Evolutionary conservation across 2,797 vertebrate species (phyloP), one percentile per base, ranked within the genome.

Genomic region (Bovichtus variegatus): DNA sequence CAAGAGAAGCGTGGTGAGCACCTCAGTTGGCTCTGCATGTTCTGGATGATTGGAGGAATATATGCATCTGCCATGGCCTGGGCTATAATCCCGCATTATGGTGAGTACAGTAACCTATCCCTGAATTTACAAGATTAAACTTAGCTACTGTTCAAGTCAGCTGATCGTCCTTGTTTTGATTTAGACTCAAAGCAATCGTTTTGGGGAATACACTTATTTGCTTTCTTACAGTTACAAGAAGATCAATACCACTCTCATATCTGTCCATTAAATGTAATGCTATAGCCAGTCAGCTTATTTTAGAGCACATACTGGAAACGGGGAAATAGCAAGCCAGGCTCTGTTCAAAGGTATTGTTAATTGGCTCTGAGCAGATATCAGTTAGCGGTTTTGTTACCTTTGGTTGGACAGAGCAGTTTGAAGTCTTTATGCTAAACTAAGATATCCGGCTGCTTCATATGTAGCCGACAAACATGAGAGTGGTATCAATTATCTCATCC

Each of bases 41-140:
- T 99, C 91, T 99, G 98, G 98, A 99, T 99, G 98, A 98, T 99
- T 0, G 98, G 98, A 1, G 98, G 98, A 11, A 99, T 99, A 80
- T 99, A 99, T 0, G 98, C 98, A 0, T 98, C 98, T 0, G 97
- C 98, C 1, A 99, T 99, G 98, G 98, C 98, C 65, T 99, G 98
- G 98, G 97, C 97, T 76, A 99, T 99, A 89, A 99, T 99, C 69
- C 98, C 98, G 6, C 98, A 99, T 89, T 99, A 99, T 0, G 98
- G 98, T 99, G 89, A 93, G 95, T 67, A 71, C 15, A 40, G 31
- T 36, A 9, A 57, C 8, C 34, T n/a, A 1, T 29, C 13, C 9
- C 29, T 55, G 57, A 25, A 40, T 49, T 58, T 18, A 31, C 29
- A 13, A 34, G 8, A 23, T 38, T 21, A 10, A 41, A 9, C 3